Percentiles rank a stretch among this genome's conserved stretches.
Evolutionary conservation across 2,888 invertebrate species (phyloP).

Genomic region (Melanophora roralis): DNA sequence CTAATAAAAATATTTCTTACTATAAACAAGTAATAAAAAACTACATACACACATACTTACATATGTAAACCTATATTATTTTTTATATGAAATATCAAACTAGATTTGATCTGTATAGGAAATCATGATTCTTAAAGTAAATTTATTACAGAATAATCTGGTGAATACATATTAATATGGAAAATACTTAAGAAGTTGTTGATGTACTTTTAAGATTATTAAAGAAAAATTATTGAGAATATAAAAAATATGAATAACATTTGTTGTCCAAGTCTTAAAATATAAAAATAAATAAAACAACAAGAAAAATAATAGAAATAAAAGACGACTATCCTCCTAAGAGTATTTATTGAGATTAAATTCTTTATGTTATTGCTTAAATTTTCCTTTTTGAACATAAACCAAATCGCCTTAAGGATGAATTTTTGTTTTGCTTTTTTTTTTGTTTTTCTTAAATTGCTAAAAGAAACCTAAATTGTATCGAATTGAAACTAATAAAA

Average conservation of each 20-base stretch:
- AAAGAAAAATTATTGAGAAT: neutral
- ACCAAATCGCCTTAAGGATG: slow-evolving; percentile 5
- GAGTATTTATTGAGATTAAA: slow-evolving; percentile 12
- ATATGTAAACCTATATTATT: no score
- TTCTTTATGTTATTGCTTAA: neutral
- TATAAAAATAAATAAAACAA: neutral
- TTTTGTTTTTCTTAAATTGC: neutral
- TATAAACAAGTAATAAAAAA: neutral
- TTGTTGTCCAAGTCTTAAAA: neutral
- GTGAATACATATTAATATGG: neutral
- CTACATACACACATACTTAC: no score
- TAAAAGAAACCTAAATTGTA: slow-evolving; percentile 1
- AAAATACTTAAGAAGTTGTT: neutral
- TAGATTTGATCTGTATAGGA: neutral
- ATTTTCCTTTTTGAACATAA: neutral
- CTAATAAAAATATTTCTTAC: neutral
- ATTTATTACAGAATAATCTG: neutral
- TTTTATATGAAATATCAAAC: neutral
- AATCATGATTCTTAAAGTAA: neutral
- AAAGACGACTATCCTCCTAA: neutral
- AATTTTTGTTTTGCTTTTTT: neutral
- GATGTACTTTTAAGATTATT: neutral
- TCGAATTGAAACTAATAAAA: slow-evolving; percentile 24
- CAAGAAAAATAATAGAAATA: neutral
- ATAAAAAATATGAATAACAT: neutral